These are phyloP conservation scores for Drosophila pseudoananassae DNA, from an alignment of 1,140 invertebrate genomes.

Conservation along the genomic window DNA sequence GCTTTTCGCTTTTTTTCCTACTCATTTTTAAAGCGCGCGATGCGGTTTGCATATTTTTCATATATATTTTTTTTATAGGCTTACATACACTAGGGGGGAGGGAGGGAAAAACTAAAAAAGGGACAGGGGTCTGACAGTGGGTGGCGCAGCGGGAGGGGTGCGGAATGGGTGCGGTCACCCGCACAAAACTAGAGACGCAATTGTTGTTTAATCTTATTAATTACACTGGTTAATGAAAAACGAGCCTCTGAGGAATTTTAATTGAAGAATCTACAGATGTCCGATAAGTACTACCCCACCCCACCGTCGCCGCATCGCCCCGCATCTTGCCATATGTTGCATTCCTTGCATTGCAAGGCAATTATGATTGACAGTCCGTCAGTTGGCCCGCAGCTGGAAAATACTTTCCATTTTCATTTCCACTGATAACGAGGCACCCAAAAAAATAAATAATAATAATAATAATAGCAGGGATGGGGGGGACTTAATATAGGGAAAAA, in stretches of 20 bases:
- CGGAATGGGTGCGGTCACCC: constrained; percentile 75
- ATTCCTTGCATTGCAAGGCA: constrained; percentile 54
- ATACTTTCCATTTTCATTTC: constrained; percentile 58
- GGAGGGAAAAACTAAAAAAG: constrained; percentile 34
- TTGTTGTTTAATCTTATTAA: constrained; percentile 82
- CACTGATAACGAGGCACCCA: constrained; percentile 53
- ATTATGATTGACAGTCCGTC: constrained; percentile 77
- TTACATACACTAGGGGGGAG: not conserved
- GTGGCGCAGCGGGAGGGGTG: constrained; percentile 8
- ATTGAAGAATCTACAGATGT: constrained; percentile 68
- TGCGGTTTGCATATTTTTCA: constrained; percentile 80
- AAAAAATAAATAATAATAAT: constrained; percentile 16
- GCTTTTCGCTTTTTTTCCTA: constrained; percentile 44
- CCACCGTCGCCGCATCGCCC: constrained; percentile 11
- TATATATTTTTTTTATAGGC: constrained; percentile 42
- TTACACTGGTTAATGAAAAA: constrained; percentile 77
- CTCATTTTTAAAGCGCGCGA: constrained; percentile 60
- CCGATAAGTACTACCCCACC: constrained; percentile 27
- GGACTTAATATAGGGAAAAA: not conserved
- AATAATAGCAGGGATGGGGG: not conserved
- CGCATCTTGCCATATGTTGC: constrained; percentile 69
- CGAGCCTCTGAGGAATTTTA: constrained; percentile 66
- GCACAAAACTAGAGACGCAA: constrained; percentile 62
- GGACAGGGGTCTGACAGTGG: not conserved
- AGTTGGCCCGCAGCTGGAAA: constrained; percentile 52